Evolutionary conservation across 2,113 vertebrate species (phyloP).

Genomic region (Alouatta palliata): DNA sequence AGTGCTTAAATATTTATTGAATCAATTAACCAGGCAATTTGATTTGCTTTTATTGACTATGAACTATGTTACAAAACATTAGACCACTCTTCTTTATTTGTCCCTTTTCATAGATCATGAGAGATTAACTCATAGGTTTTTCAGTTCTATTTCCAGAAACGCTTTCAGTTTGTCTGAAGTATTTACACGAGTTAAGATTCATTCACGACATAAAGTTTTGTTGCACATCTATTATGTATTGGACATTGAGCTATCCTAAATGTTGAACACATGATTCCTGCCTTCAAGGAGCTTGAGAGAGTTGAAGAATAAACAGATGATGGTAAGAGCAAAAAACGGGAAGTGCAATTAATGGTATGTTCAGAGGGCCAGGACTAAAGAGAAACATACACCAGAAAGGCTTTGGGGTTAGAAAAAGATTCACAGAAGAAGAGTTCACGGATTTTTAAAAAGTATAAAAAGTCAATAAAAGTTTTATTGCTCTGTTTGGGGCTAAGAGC

Average conservation of each 20-base stretch:
- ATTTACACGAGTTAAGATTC: background rate
- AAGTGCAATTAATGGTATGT: background rate
- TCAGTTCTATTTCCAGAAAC: background rate
- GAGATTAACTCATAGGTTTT: background rate
- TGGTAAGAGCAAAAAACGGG: background rate
- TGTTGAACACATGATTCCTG: background rate
- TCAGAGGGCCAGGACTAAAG: background rate
- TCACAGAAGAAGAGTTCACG: background rate
- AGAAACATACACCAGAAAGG: background rate
- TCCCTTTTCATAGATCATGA: background rate
- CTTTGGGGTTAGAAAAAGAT: background rate
- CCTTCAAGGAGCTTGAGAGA: background rate
- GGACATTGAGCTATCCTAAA: background rate
- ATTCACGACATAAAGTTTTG: background rate
- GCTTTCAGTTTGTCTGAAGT: background rate
- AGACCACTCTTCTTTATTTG: background rate
- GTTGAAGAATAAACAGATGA: background rate
- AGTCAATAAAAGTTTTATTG: background rate
- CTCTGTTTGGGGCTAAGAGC: background rate
- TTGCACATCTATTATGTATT: background rate
- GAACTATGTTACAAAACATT: background rate
- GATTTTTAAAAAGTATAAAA: background rate
- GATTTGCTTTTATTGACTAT: background rate
- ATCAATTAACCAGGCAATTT: background rate
- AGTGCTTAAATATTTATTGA: slow-evolving; percentile 12